Conservation (phyloP, 1,140 invertebrate genomes). For the Caenorhabditis remanei region DNA sequence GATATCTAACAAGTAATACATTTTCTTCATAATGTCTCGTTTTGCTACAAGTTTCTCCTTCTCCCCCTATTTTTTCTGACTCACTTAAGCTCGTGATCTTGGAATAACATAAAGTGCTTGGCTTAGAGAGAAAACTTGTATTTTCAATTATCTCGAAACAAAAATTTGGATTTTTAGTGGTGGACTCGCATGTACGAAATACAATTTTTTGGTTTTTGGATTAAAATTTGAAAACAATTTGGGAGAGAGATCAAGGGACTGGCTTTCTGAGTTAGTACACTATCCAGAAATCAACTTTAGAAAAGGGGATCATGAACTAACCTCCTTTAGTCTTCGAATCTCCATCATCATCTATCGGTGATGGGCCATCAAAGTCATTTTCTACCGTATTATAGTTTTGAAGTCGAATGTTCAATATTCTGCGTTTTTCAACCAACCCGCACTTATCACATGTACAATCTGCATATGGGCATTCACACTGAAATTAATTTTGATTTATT, state of each 20-base stretch:
- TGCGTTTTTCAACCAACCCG: constrained; percentile 70
- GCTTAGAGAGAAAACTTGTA: neutral
- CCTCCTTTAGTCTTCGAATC: constrained; percentile 28
- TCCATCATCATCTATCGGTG: neutral
- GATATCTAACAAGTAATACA: too few relatives aligned
- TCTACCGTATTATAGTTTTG: constrained; percentile 64
- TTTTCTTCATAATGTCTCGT: neutral
- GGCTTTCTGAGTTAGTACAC: neutral
- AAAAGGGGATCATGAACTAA: neutral
- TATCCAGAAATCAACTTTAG: neutral
- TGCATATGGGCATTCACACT: constrained; percentile 65
- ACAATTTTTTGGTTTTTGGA: neutral
- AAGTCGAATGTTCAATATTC: constrained; percentile 71
- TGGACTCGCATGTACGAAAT: neutral
- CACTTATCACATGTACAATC: constrained; percentile 72
- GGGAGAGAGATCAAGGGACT: neutral
- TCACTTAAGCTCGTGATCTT: neutral
- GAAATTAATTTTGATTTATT: neutral
- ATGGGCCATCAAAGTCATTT: neutral
- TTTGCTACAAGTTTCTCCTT: neutral
- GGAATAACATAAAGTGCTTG: neutral
- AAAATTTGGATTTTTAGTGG: neutral
- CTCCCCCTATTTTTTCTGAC: neutral
- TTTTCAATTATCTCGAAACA: constrained; percentile 19
- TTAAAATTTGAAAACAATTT: neutral